These are phyloP conservation scores for Montipora sp. DNA, from an alignment of 64 coral and sea anemone species.

Conservation along the genomic window DNA sequence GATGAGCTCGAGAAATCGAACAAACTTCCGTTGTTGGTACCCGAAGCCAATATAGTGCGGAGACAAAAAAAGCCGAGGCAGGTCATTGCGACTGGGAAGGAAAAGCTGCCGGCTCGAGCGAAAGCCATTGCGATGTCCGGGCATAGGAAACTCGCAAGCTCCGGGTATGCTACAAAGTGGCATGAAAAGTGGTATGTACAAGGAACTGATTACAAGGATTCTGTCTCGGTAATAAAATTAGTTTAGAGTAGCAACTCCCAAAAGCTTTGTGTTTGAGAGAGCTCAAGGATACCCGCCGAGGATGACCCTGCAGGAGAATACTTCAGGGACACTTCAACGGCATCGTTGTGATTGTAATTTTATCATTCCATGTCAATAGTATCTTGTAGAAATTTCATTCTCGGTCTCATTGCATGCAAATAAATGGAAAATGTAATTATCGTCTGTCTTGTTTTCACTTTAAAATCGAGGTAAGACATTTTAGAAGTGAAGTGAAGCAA, in stretches of 20 bases:
- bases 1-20: constrained; percentile 53
- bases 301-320: no score
- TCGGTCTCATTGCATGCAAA: no score
- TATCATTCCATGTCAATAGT: no score
- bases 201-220: background rate
- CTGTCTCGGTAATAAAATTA: background rate
- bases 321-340: no score
- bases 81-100: background rate
- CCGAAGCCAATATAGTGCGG: background rate
- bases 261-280: no score
- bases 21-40: constrained; percentile 11
- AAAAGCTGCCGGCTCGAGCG: constrained; percentile 12
- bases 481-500: no score
- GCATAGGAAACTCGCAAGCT: constrained; percentile 36
- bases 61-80: background rate
- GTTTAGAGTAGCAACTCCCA: background rate
- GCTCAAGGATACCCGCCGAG: no score
- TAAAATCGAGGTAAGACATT: no score
- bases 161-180: constrained; percentile 30
- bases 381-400: no score
- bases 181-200: constrained; percentile 63
- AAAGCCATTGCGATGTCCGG: background rate
- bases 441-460: no score
- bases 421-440: no score
- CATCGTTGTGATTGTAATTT: no score